Conservation (phyloP, 2,888 invertebrate species). For the Cactoblastis cactorum region DNA sequence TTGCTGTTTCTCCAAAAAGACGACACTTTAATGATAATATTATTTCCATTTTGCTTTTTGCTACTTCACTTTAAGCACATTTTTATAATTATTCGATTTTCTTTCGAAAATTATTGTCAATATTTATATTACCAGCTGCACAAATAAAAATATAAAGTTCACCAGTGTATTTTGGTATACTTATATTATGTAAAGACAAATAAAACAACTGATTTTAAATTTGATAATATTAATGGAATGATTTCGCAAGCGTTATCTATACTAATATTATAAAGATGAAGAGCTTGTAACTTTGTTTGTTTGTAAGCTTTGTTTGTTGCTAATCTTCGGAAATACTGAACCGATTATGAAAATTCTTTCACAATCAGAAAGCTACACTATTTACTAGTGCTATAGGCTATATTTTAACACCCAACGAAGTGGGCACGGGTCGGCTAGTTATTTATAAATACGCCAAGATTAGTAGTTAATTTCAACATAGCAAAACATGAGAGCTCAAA, state of each 20-base stretch:
- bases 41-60: slow-evolving; percentile 41
- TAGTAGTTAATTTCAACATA: too few relatives aligned
- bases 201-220: not conserved
- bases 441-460: too few relatives aligned
- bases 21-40: slow-evolving; percentile 21
- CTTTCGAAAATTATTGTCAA: not conserved
- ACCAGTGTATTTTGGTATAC: not conserved
- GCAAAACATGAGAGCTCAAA: too few relatives aligned
- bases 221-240: slow-evolving; percentile 32
- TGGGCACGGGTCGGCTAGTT: too few relatives aligned
- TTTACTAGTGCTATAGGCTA: too few relatives aligned
- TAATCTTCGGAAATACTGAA: too few relatives aligned
- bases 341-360: too few relatives aligned
- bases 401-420: too few relatives aligned
- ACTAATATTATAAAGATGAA: too few relatives aligned
- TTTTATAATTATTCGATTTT: not conserved
- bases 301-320: too few relatives aligned
- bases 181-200: slow-evolving; percentile 13
- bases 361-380: too few relatives aligned
- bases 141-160: not conserved
- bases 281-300: too few relatives aligned
- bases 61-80: slow-evolving; percentile 1
- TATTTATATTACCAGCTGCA: not conserved
- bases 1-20: slow-evolving; percentile 22
- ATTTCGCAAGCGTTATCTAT: slow-evolving; percentile 38